A percentile compares a stretch with the other conserved stretches of the same genome.
Evolutionary conservation across 2,888 invertebrate genomes (phyloP).

Genomic region (Atrina japonica): DNA sequence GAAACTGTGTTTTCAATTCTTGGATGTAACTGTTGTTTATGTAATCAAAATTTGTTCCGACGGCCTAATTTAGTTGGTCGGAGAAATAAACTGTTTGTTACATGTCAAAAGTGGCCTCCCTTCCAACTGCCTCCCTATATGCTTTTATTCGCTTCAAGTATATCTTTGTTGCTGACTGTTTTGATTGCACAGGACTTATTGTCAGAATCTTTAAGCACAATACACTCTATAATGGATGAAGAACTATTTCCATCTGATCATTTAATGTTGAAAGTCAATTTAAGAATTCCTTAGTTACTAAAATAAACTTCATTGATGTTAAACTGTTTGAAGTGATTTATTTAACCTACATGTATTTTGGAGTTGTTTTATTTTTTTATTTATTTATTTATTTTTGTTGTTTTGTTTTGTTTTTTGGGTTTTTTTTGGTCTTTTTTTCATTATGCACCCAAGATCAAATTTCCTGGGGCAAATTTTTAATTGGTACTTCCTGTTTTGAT

Average conservation of each 20-base stretch:
- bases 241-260: constrained; percentile 76
- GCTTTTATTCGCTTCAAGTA: constrained; percentile 55
- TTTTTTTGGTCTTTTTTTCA: too few relatives aligned
- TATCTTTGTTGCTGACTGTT: constrained; percentile 44
- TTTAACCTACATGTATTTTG: too few relatives aligned
- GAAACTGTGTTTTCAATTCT: constrained; percentile 56
- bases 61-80: constrained; percentile 23
- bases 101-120: constrained; percentile 55
- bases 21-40: constrained; percentile 72
- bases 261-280: constrained; percentile 62
- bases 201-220: constrained; percentile 50
- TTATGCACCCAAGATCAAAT: too few relatives aligned
- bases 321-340: too few relatives aligned
- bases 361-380: not conserved
- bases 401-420: not conserved
- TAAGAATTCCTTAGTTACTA: constrained; percentile 20
- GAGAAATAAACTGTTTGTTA: constrained; percentile 39
- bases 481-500: too few relatives aligned
- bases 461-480: too few relatives aligned
- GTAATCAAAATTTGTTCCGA: constrained; percentile 62
- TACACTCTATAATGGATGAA: constrained; percentile 66
- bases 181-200: constrained; percentile 50
- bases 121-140: constrained; percentile 64
- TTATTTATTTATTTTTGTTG: not conserved
- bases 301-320: too few relatives aligned